These are phyloP conservation scores for Gymnocheta viridis DNA, from an alignment of 2,888 invertebrate genomes.

Conservation along the genomic window DNA sequence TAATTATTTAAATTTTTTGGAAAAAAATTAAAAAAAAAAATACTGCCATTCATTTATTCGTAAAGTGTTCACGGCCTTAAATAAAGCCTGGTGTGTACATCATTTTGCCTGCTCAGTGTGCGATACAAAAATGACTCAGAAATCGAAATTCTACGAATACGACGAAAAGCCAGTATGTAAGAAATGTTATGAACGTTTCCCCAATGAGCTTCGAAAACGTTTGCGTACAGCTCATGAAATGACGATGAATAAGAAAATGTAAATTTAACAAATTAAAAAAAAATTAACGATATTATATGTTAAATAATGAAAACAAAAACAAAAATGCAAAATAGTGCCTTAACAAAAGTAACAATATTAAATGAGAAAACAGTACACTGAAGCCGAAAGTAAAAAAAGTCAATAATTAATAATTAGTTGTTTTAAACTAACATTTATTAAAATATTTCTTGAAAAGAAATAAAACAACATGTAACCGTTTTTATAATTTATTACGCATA, in stretches of 20 bases:
- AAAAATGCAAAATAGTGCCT: conserved; percentile 59
- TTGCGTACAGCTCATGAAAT: conserved; percentile 94
- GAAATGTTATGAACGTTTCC: conserved; percentile 98
- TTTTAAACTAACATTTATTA: conserved; percentile 68
- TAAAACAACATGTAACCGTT: neutral
- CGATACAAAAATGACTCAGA: conserved; percentile 97
- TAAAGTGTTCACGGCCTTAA: conserved; percentile 96
- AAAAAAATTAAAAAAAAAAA: conserved; percentile 12
- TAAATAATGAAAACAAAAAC: conserved; percentile 18
- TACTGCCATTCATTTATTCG: neutral
- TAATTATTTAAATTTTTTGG: neutral
- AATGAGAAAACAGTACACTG: conserved; percentile 26
- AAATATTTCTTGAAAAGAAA: conserved; percentile 46
- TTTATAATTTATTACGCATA: conserved; percentile 28
- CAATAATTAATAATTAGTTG: conserved; percentile 67
- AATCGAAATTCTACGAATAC: conserved; percentile 99
- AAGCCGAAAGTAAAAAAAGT: conserved; percentile 41
- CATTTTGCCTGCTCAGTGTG: conserved; percentile 99
- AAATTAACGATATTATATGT: conserved; percentile 51
- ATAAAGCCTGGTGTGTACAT: conserved; percentile 99
- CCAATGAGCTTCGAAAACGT: conserved; percentile 94
- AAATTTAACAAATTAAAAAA: conserved; percentile 43
- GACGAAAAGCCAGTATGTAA: conserved; percentile 99
- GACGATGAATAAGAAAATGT: conserved; percentile 84
- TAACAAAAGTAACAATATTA: conserved; percentile 39